Percentiles rank a stretch among this genome's conserved stretches.
Conservation (phyloP, 2,888 invertebrate genomes). For the Phaedon cochleariae region DNA sequence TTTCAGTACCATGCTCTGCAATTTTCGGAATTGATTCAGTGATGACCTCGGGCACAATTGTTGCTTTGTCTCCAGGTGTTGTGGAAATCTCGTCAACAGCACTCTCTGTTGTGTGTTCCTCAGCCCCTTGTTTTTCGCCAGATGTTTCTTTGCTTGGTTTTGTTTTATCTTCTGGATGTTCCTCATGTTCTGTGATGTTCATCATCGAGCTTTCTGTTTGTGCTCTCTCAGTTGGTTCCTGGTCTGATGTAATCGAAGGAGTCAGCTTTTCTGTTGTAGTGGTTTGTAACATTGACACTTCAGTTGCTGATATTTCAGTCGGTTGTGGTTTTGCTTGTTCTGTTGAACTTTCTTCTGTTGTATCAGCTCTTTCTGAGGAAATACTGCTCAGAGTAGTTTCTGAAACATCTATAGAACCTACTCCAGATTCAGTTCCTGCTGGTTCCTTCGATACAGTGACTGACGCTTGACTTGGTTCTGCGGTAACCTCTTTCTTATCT, state of each 20-base stretch:
- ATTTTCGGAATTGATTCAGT: neutral
- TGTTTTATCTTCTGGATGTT: slow-evolving; percentile 11
- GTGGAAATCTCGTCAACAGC: slow-evolving; percentile 9
- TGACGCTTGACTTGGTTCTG: neutral
- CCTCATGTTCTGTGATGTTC: neutral
- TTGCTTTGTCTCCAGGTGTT: neutral
- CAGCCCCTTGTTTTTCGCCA: slow-evolving; percentile 10
- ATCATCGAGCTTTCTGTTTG: neutral
- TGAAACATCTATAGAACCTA: neutral
- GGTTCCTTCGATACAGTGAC: neutral
- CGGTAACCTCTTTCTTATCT: slow-evolving; percentile 3
- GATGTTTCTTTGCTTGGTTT: slow-evolving; percentile 3
- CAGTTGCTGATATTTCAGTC: neutral
- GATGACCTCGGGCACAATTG: neutral
- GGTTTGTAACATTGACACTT: neutral
- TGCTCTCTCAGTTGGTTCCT: neutral
- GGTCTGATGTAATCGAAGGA: neutral
- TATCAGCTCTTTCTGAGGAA: neutral
- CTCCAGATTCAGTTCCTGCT: neutral
- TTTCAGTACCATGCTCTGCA: neutral
- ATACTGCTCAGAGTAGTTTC: neutral
- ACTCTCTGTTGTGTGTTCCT: slow-evolving; percentile 15
- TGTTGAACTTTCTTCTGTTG: neutral
- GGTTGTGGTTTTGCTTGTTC: slow-evolving; percentile 13
- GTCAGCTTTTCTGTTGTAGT: slow-evolving; percentile 7